A percentile compares a stretch with the other conserved stretches of the same genome.
Evolutionary conservation across 2,888 invertebrate species (phyloP).

Genomic region (Saturnia japonica): DNA sequence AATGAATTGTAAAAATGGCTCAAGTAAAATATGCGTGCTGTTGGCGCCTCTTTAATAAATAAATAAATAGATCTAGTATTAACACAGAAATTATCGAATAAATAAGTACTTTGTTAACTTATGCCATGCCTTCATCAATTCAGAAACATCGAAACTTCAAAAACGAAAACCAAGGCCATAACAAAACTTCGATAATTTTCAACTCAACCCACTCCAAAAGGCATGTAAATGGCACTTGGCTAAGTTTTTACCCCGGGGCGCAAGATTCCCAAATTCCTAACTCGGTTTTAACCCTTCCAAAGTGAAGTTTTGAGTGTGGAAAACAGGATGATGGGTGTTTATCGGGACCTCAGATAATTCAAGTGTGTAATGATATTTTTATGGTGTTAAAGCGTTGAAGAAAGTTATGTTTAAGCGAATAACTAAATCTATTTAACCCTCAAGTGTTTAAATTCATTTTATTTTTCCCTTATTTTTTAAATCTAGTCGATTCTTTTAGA

Average conservation of each 20-base stretch:
- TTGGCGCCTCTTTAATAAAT: too few species aligned
- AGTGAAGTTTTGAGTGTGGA: slow-evolving; percentile 23
- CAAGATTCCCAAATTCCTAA: slow-evolving; percentile 19
- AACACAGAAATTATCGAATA: too few species aligned
- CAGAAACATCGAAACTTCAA: neutral
- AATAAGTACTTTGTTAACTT: neutral
- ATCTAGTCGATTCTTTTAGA: neutral
- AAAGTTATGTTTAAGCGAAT: neutral
- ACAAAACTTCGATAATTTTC: slow-evolving; percentile 15
- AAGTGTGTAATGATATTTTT: slow-evolving; percentile 18
- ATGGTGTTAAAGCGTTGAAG: slow-evolving; percentile 1
- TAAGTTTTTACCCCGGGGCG: slow-evolving; percentile 22
- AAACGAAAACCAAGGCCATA: neutral
- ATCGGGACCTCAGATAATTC: slow-evolving; percentile 21
- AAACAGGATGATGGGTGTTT: slow-evolving; percentile 23
- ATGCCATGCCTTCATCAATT: neutral
- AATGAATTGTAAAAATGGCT: too few species aligned
- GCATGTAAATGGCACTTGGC: slow-evolving; percentile 24
- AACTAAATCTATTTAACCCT: neutral
- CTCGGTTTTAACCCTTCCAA: slow-evolving; percentile 23
- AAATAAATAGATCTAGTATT: too few species aligned
- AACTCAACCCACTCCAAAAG: slow-evolving; percentile 7
- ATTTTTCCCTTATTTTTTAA: neutral
- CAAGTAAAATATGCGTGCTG: too few species aligned
- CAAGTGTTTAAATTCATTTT: neutral